A percentile compares a stretch with the other conserved stretches of the same genome.
Conservation (phyloP, 2,797 vertebrate genomes). For the Etheostoma perlongum region DNA sequence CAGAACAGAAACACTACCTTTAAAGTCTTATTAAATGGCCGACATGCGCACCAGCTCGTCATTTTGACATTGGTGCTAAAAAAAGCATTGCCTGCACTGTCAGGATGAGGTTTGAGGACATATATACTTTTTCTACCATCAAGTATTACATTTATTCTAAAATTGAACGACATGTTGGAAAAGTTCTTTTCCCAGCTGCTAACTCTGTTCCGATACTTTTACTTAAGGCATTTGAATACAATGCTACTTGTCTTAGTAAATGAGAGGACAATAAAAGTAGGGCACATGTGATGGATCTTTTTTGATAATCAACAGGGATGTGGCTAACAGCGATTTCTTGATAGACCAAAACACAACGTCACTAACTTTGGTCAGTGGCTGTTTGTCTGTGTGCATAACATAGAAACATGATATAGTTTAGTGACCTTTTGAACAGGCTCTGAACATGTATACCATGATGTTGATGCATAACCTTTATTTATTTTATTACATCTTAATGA, state of each 20-base stretch:
- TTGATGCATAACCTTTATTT: conserved; percentile 3
- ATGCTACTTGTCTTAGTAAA: conserved; percentile 3
- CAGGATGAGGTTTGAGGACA: conserved; percentile 54
- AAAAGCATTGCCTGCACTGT: conserved; percentile 47
- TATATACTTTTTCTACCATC: neutral
- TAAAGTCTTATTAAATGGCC: conserved; percentile 66
- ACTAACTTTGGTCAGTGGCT: conserved; percentile 32
- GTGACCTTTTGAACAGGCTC: conserved; percentile 29
- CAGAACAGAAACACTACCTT: conserved; percentile 49
- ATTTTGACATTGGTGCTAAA: conserved; percentile 65
- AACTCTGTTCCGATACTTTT: neutral
- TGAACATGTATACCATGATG: conserved; percentile 14
- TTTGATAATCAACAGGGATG: conserved; percentile 27
- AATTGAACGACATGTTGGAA: conserved; percentile 8
- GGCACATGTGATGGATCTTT: conserved; percentile 15
- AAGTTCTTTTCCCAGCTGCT: neutral
- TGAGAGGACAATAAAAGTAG: conserved; percentile 6
- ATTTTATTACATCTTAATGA: neutral
- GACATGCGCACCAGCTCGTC: conserved; percentile 53
- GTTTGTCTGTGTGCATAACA: conserved; percentile 25
- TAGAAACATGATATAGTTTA: conserved; percentile 26
- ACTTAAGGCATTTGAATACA: conserved; percentile 25
- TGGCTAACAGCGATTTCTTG: conserved; percentile 16
- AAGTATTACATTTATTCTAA: conserved; percentile 34
- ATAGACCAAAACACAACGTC: conserved; percentile 63